Conservation (phyloP, 2,888 invertebrate species). For the Abrostola triplasia region DNA sequence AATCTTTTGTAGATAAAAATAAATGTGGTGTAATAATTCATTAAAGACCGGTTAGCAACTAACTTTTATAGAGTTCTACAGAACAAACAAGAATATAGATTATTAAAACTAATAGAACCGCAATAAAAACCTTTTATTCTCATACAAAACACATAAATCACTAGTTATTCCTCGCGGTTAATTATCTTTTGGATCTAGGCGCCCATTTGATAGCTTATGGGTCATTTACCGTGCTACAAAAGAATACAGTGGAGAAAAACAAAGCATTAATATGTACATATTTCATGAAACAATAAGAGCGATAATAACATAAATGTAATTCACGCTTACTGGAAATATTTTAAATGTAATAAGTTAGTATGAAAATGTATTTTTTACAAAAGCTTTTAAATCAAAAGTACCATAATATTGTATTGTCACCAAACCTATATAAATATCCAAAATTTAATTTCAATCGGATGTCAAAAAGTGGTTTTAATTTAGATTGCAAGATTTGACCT, state of each 20-base stretch:
- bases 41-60: not conserved
- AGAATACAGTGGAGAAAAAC: constrained; percentile 37
- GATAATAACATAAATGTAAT: constrained; percentile 21
- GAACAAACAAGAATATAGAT: not conserved
- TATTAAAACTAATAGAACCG: not conserved
- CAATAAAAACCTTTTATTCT: not conserved
- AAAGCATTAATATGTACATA: constrained; percentile 48
- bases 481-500: no score
- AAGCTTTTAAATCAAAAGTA: no score
- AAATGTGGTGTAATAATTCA: constrained; percentile 14
- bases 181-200: constrained; percentile 42
- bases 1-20: constrained; percentile 5
- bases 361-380: not conserved
- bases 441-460: no score
- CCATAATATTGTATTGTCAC: no score
- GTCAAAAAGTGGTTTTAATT: no score
- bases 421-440: no score
- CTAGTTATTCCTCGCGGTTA: constrained; percentile 36
- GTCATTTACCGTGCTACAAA: constrained; percentile 46
- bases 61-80: no score
- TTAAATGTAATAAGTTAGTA: not conserved
- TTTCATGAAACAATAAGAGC: constrained; percentile 36
- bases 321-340: constrained; percentile 14
- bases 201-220: constrained; percentile 45
- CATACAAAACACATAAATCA: constrained; percentile 25